Base-by-base conservation (phyloP, 23 tunicate genomes). In the Trididemnum nubilum region DNA sequence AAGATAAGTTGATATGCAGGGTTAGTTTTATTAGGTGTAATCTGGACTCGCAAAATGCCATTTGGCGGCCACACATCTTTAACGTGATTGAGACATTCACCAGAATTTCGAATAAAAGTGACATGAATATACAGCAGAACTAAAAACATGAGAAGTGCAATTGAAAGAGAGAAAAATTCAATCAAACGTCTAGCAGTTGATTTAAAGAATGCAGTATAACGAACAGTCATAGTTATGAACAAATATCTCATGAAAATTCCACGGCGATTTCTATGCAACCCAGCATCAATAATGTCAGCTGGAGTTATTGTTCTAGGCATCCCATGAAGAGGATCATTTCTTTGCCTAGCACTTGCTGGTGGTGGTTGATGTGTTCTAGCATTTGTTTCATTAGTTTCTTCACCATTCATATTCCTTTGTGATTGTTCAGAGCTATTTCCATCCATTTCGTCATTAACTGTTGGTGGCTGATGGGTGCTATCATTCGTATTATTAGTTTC, bases 171-270 rank as follows among this genome's bases (percentile, higher is more conserved):
- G 49, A 92, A 87, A 69, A 92, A 92, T 54, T 92, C 97, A 28
- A 91, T 85, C 81, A 90, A 30, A 22, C 96, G 69, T 19, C 97
- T 83, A 19, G 79, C 72, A 25, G 83, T 87, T 0, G 88, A 73
- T 83, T 83, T 87, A 44, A 92, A 92, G 72, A 77, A 87, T 19
- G 66, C 54, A 1, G 86, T 63, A 52, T 92, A 92, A 19, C 89
- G 80, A 63, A 92, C 34, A 34, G 97, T 65, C 23, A 92, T 35
- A 50, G 85, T 92, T 9, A 92, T 34, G 70, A 92, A 92, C 31
- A 87, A 64, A 58, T 92, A 92, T 78, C 83, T 92, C 97, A 92
- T 92, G 65, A 92, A 92, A 63, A 92, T 33, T 19, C 97, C 97
- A 37, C 87, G 78, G 25, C 78, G 27, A 37, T 73, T 58, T 2